A percentile compares a stretch with the other conserved stretches of the same genome.
phyloP scores from a whole-genome alignment of 2,113 vertebrate species.

The Burhinus oedicnemus region DNA sequence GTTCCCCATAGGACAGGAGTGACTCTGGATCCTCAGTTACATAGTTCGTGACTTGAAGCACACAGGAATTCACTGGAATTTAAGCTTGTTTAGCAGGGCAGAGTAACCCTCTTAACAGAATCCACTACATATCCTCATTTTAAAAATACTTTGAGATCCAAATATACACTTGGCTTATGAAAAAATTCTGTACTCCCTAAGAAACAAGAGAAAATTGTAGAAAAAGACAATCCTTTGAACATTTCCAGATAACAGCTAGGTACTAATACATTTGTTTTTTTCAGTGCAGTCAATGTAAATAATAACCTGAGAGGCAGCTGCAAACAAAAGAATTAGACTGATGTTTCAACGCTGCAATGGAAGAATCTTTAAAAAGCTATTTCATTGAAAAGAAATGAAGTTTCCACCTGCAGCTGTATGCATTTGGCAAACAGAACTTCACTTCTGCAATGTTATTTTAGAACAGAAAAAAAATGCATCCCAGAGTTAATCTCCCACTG shows the following conservation, averaged over 20 bases:
- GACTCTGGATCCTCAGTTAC: not conserved
- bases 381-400: not conserved
- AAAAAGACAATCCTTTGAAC: not conserved
- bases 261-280: not conserved
- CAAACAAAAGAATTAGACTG: not conserved
- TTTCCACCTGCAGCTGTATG: constrained; percentile 19
- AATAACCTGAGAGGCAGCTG: not conserved
- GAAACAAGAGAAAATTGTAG: not conserved
- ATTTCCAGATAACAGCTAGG: not conserved
- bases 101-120: not conserved
- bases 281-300: not conserved
- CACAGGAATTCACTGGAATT: not conserved
- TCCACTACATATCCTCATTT: not conserved
- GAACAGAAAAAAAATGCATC: constrained; percentile 20
- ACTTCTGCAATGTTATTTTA: constrained; percentile 41
- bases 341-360: not conserved
- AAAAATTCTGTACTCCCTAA: not conserved
- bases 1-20: not conserved
- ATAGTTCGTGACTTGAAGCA: not conserved
- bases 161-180: not conserved
- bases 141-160: not conserved
- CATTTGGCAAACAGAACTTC: not conserved
- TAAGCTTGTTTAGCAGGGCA: not conserved
- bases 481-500: constrained; percentile 10
- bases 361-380: not conserved